These are phyloP conservation scores for Pteria penguin DNA, from an alignment of 2,888 invertebrate species.

Conservation along the genomic window DNA sequence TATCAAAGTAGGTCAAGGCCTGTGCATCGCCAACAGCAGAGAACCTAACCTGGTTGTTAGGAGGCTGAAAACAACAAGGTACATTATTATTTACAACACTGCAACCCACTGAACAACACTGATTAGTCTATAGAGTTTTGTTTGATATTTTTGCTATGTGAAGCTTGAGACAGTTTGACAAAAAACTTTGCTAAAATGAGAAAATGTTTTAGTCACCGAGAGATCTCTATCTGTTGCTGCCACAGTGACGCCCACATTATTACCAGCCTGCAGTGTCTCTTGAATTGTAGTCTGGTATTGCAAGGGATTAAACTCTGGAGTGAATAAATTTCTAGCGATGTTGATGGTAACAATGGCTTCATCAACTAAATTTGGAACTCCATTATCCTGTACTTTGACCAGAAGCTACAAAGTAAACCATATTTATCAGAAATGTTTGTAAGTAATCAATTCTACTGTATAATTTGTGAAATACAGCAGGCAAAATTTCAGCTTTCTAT, in stretches of 20 bases:
- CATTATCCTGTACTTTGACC: conserved; percentile 61
- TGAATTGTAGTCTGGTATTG: conserved; percentile 46
- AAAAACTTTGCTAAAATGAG: too few species aligned
- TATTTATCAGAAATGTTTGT: too few species aligned
- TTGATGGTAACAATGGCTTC: conserved; percentile 45
- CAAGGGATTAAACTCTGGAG: conserved; percentile 51
- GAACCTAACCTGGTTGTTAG: conserved; percentile 55
- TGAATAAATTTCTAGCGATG: conserved; percentile 58
- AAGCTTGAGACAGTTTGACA: too few species aligned
- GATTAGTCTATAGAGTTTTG: too few species aligned
- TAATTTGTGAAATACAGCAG: too few species aligned
- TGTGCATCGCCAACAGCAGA: conserved; percentile 56
- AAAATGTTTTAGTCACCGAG: conserved; percentile 52
- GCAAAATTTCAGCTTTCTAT: too few species aligned
- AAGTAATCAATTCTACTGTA: too few species aligned
- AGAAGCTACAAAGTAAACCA: too few species aligned
- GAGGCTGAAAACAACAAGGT: conserved; percentile 48
- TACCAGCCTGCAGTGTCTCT: conserved; percentile 51
- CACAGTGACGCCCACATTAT: conserved; percentile 36
- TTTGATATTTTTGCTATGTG: too few species aligned
- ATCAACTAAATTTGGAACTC: conserved; percentile 42
- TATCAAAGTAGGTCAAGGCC: conserved; percentile 60
- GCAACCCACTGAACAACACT: too few species aligned
- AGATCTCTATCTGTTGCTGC: conserved; percentile 47
- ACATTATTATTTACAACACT: too few species aligned